A percentile compares a stretch with the other conserved stretches of the same genome.
Evolutionary conservation across 1,140 invertebrate species (phyloP).

Genomic region (Pinna nobilis): DNA sequence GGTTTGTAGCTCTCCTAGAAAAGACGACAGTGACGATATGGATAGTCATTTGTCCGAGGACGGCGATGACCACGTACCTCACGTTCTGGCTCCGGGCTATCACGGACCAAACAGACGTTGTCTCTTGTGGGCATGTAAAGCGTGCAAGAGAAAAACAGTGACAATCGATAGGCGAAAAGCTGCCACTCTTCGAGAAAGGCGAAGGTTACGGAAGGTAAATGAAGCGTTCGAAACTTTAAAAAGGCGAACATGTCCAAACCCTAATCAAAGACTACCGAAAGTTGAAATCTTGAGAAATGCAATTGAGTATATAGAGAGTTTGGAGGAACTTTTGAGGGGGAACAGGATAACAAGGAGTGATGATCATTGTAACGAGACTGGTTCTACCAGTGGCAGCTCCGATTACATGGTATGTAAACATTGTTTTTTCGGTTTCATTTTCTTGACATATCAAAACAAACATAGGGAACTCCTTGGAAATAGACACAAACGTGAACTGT

Average conservation of each 20-base stretch:
- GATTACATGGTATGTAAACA: constrained; percentile 71
- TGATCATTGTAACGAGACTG: constrained; percentile 58
- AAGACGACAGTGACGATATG: constrained; percentile 30
- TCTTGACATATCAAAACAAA: too few relatives aligned
- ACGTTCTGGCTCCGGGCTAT: constrained; percentile 74
- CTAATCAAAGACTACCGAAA: constrained; percentile 96
- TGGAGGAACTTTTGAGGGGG: constrained; percentile 81
- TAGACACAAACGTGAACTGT: too few relatives aligned
- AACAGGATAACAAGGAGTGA: constrained; percentile 60
- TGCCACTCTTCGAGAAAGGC: constrained; percentile 93
- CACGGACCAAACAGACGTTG: constrained; percentile 81
- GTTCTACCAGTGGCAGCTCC: constrained; percentile 65
- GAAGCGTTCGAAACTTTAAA: constrained; percentile 98
- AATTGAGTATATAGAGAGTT: constrained; percentile 97
- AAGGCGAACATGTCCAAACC: constrained; percentile 92
- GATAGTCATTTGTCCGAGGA: constrained; percentile 54
- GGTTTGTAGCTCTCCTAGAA: constrained; percentile 36
- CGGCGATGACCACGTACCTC: constrained; percentile 68
- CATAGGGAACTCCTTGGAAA: too few relatives aligned
- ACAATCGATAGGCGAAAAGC: constrained; percentile 96
- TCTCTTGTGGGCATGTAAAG: constrained; percentile 96
- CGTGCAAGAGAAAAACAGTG: constrained; percentile 95
- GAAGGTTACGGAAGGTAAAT: constrained; percentile 96
- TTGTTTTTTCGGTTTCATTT: too few relatives aligned
- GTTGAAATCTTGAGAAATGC: constrained; percentile 97